Evolutionary conservation across 1,140 invertebrate genomes (phyloP).

Genomic region (Anadara kagoshimensis): DNA sequence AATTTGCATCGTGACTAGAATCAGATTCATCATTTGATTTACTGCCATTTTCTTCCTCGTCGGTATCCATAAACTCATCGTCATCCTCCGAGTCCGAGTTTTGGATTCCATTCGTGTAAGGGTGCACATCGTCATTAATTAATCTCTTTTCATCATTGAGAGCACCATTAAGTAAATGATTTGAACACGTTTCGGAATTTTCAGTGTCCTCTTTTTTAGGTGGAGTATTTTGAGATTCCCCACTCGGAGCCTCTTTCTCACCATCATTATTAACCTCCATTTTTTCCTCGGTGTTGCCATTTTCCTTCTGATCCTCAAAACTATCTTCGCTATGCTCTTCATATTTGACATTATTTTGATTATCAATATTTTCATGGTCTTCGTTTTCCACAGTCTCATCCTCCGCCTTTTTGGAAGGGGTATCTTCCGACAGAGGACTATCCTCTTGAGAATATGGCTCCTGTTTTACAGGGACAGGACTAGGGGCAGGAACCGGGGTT

Average conservation of each 20-base stretch:
- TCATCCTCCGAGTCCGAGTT: slow-evolving; percentile 31
- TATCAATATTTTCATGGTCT: too few species aligned
- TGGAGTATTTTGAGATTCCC: not conserved
- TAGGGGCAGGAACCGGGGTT: slow-evolving; percentile 10
- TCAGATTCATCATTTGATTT: slow-evolving; percentile 47
- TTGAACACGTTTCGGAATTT: too few species aligned
- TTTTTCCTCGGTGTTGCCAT: not conserved
- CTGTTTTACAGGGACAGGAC: not conserved
- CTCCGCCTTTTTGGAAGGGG: not conserved
- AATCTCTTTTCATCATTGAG: too few species aligned
- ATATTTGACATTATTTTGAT: too few species aligned
- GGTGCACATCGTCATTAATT: too few species aligned
- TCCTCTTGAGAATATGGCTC: too few species aligned
- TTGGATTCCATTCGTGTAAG: not conserved
- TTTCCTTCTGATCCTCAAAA: slow-evolving; percentile 4
- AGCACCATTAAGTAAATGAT: too few species aligned
- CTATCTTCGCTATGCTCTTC: too few species aligned
- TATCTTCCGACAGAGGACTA: too few species aligned
- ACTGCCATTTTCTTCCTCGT: slow-evolving; percentile 49
- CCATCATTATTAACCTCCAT: not conserved
- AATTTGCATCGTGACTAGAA: slow-evolving; percentile 53
- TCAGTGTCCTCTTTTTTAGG: too few species aligned
- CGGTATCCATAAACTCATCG: slow-evolving; percentile 38
- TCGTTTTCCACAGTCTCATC: slow-evolving; percentile 15
- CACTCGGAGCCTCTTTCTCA: not conserved